Conservation (phyloP, 2,113 vertebrate genomes). For the Nicator chloris region DNA sequence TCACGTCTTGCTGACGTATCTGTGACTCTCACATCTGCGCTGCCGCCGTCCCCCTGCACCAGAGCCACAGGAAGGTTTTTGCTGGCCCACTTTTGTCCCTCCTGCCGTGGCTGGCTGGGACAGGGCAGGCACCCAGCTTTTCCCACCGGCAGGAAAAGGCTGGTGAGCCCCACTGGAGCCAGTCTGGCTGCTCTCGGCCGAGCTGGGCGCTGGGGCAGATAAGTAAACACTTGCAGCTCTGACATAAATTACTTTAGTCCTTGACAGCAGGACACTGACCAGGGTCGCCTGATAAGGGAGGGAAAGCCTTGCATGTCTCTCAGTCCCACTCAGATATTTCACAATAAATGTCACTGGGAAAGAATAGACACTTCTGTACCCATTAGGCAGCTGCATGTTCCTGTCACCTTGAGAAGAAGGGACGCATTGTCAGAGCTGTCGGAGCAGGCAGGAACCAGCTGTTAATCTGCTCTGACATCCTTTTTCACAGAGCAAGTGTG, state of each 20-base stretch:
- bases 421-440: constrained; percentile 57
- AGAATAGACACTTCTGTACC: constrained; percentile 77
- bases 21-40: background rate
- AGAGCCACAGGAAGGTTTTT: background rate
- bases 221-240: constrained; percentile 85
- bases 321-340: constrained; percentile 71
- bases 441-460: constrained; percentile 65
- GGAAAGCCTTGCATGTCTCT: constrained; percentile 72
- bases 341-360: constrained; percentile 74
- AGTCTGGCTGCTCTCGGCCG: constrained; percentile 77
- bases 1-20: background rate
- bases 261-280: constrained; percentile 90
- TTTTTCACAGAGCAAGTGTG: constrained; percentile 51
- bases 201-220: constrained; percentile 79
- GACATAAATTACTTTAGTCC: constrained; percentile 91
- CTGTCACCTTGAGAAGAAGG: constrained; percentile 69
- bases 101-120: background rate
- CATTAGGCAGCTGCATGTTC: constrained; percentile 72
- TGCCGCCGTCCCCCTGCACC: fast-evolving
- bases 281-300: constrained; percentile 84
- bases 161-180: constrained; percentile 75
- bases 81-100: background rate
- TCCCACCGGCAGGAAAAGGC: constrained; percentile 64
- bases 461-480: constrained; percentile 58
- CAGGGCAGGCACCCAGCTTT: constrained; percentile 4